Base-by-base conservation (phyloP, 92 coral and sea anemone species). In the Nematostella vectensis region DNA sequence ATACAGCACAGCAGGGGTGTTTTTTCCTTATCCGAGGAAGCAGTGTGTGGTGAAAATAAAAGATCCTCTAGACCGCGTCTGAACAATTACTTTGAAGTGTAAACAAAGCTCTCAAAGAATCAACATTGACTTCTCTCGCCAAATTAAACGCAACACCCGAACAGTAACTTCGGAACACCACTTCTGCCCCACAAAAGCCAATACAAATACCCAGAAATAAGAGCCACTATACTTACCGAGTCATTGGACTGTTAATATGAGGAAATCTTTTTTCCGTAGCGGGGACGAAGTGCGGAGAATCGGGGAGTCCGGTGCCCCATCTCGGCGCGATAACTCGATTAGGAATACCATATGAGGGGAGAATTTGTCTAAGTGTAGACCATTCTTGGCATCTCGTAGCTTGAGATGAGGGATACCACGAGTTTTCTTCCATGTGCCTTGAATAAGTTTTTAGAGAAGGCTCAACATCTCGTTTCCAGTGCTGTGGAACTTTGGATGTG, bases 231-330 rank as follows among this genome's bases (percentile, higher is more conserved):
- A 23, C 78, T 77, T 60, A 91, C 98, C 98, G 53, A 6, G 98
- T 91, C 96, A 91, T 91, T 1, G 98, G 95, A 47, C 98, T 91
- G 77, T 91, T 91, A 13, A 91, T 87, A 26, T 86, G 98, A 8
- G 95, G 98, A 54, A 91, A 91, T 22, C 68, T 73, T 42, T 54
- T 71, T 57, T 83, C 80, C 21, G 51, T 47, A 59, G 51, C 48
- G 4, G 58, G 73, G 16, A 44, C 69, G 59, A 73, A 70, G 1
- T 59, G 16, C 26, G 65, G 68, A 10, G 55, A 19, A 0, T 23
- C 56, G 3, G 87, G 65, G 56, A 75, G 30, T 1, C 86, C 87
- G 0, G 98, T 86, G 8, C 98, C 98, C 98, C 98, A 91, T 37
- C 96, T 56, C 24, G 98, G 98, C 4, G 77, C 72, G 40, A 71